Conservation (phyloP, 2,888 invertebrate genomes). For the Tromatobia lineatoria region DNA sequence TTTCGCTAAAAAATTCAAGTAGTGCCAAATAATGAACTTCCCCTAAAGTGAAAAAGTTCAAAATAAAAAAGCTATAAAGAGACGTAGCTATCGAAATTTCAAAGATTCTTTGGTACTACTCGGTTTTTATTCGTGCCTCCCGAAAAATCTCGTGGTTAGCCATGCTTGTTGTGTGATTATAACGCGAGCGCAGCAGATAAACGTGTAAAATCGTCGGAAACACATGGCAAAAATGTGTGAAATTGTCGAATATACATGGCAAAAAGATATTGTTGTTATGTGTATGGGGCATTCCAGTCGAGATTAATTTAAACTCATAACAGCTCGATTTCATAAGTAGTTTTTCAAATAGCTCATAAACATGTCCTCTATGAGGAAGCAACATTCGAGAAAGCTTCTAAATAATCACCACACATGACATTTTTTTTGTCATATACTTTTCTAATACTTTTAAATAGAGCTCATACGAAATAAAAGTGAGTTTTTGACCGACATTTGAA, state of each 20-base stretch:
- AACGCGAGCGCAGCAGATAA: background rate
- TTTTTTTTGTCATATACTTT: too few species aligned
- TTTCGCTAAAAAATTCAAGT: background rate
- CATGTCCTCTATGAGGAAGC: too few species aligned
- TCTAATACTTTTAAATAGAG: too few species aligned
- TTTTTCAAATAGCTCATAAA: too few species aligned
- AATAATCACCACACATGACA: background rate
- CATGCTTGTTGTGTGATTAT: conserved; percentile 16
- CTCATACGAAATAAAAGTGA: too few species aligned
- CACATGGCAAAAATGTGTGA: background rate
- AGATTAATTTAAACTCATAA: too few species aligned
- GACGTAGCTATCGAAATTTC: background rate
- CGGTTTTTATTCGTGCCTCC: background rate
- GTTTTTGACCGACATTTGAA: too few species aligned
- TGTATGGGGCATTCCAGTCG: too few species aligned
- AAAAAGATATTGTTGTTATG: background rate
- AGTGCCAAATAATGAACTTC: background rate
- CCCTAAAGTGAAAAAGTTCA: background rate
- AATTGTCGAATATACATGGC: background rate
- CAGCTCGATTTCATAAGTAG: too few species aligned
- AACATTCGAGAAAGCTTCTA: background rate
- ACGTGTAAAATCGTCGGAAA: background rate
- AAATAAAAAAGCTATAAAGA: background rate
- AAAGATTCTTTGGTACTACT: background rate
- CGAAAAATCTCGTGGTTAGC: background rate